phyloP scores from a whole-genome alignment of 35 echinoderm and acorn worm species.

The Ptychodera flava region DNA sequence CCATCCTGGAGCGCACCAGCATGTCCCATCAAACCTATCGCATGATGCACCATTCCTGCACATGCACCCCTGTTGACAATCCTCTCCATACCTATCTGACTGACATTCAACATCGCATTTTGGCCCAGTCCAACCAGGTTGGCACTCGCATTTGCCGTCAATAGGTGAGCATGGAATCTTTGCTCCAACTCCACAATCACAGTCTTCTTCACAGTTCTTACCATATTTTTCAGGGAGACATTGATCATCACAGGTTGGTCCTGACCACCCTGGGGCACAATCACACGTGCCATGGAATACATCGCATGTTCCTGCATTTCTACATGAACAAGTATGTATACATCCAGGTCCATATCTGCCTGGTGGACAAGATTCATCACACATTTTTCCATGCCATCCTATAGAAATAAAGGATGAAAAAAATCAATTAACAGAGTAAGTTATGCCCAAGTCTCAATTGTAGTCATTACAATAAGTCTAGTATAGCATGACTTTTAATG shows the following conservation, averaged over 20 bases:
- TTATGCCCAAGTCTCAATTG: too few relatives aligned
- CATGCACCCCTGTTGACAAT: conserved; percentile 43
- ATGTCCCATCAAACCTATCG: conserved; percentile 46
- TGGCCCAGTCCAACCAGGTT: conserved; percentile 23
- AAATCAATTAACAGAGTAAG: too few relatives aligned
- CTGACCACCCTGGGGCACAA: conserved; percentile 39
- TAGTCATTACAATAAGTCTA: too few relatives aligned
- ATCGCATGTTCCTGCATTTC: not conserved
- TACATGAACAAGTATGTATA: conserved; percentile 22
- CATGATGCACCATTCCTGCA: conserved; percentile 77
- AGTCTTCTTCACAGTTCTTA: conserved; percentile 4
- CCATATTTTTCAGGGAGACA: conserved; percentile 50
- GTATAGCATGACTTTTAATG: too few relatives aligned
- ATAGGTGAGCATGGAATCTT: not conserved
- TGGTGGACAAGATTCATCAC: conserved; percentile 31
- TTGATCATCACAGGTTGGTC: conserved; percentile 20
- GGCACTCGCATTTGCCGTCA: conserved; percentile 8
- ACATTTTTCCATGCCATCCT: conserved; percentile 40
- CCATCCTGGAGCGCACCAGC: conserved; percentile 59
- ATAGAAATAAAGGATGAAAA: too few relatives aligned
- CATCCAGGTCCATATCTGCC: conserved; percentile 37
- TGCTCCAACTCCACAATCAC: conserved; percentile 15
- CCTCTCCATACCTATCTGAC: conserved; percentile 33
- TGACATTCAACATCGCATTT: conserved; percentile 59
- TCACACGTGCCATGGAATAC: conserved; percentile 19